Base-by-base conservation (phyloP, 2,888 invertebrate genomes). In the Hipparchia semele region DNA sequence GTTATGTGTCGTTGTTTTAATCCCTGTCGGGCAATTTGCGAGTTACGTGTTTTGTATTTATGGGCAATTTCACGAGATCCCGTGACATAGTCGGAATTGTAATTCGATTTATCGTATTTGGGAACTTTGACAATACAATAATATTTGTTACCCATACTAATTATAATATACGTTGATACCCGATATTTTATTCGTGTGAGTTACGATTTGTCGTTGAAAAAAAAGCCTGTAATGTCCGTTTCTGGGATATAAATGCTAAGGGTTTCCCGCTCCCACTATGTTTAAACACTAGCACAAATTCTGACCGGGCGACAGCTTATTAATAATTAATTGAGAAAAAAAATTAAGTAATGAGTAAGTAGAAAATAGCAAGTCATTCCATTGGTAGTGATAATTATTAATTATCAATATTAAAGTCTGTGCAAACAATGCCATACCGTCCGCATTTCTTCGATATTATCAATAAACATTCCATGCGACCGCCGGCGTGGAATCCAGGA, bases 391-490 rank as follows among this genome's bases (percentile, higher is more conserved):
- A 39, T 39, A 39, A 39, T 39, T 39, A 39, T 39, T 39, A 39
- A 39, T 39, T 39, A 39, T 39, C 39, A 39, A 49, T 6, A 49
- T 46, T 46, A 46, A 46, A 46, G 46, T 46, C 46, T 46, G 6
- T 46, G 4, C 6, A 49, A 68, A 68, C 68, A 51, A 6, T 33
- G 59, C 51, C 39, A 69, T 60, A 61, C 51, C 33, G 39, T 60
- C 45, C 60, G n/a, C 33, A 53, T 65, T 65, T 53, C 64, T 65
- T 65, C 61, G 61, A 87, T 89, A 88, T 89, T 87, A 87, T 88
- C 86, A 87, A 86, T 90, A 90, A 87, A 90, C 89, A 89, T 88
- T 88, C 87, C 85, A 83, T 81, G 69, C 74, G 72, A 70, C 83
- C 82, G 79, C 80, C 72, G 76, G 78, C 73, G 75, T 80, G 80